Conservation (phyloP, 2,797 vertebrate species). For the Pangasius mekongensis region DNA sequence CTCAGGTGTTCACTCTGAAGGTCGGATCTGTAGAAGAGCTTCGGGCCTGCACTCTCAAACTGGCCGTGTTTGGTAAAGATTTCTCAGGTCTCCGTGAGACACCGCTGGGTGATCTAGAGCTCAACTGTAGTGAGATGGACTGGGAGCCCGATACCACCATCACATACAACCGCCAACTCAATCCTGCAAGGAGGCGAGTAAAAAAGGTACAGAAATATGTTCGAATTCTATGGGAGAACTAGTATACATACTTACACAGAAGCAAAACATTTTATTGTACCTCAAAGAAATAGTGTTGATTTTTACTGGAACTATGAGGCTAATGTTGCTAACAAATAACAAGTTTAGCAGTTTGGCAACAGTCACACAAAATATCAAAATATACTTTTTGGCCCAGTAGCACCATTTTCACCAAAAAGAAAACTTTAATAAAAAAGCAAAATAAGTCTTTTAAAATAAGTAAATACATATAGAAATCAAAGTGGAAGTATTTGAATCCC, state of each 20-base stretch:
- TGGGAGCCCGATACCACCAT: slow-evolving; percentile 70
- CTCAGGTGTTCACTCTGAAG: slow-evolving; percentile 73
- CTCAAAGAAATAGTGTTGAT: not conserved
- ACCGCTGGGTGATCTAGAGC: slow-evolving; percentile 74
- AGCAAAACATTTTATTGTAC: not conserved
- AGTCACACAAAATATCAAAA: not conserved
- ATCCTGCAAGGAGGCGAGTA: slow-evolving; percentile 69
- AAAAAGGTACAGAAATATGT: slow-evolving; percentile 74
- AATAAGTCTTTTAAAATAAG: not conserved
- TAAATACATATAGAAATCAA: not conserved
- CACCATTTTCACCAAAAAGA: not conserved
- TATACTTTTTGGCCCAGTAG: not conserved
- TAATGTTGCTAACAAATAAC: not conserved
- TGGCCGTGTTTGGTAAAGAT: slow-evolving; percentile 75
- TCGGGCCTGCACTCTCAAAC: slow-evolving; percentile 69
- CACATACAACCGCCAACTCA: slow-evolving; percentile 71
- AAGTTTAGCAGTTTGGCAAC: not conserved
- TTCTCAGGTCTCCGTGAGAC: slow-evolving; percentile 78
- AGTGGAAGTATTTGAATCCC: not conserved
- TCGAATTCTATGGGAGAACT: not conserved
- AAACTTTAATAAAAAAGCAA: not conserved
- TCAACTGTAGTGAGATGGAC: slow-evolving; percentile 72
- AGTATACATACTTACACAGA: not conserved
- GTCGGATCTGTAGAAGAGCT: slow-evolving; percentile 73
- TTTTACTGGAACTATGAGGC: not conserved